Percentiles rank a stretch among this genome's conserved stretches.
Conservation (phyloP, 2,113 vertebrate species). For the Haemorhous mexicanus region DNA sequence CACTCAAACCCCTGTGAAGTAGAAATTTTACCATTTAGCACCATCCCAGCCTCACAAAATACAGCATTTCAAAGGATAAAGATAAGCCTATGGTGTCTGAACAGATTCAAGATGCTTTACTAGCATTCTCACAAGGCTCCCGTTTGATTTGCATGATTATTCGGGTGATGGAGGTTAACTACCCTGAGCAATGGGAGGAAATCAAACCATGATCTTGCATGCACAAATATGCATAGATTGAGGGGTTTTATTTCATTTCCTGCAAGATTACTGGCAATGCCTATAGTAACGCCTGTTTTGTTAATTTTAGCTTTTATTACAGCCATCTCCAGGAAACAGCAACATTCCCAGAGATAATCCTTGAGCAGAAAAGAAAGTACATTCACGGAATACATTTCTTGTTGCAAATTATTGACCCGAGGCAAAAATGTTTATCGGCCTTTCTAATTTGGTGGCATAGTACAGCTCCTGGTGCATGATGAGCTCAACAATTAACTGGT, state of each 20-base stretch:
- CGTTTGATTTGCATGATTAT: constrained; percentile 33
- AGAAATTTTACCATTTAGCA: constrained; percentile 52
- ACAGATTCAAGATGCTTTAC: neutral
- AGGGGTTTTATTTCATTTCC: neutral
- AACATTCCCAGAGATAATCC: neutral
- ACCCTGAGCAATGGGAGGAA: constrained; percentile 6
- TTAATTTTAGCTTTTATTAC: constrained; percentile 43
- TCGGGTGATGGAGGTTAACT: constrained; percentile 30
- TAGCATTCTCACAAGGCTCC: neutral
- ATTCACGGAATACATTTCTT: neutral
- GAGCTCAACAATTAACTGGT: neutral
- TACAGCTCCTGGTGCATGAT: neutral
- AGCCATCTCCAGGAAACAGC: constrained; percentile 11
- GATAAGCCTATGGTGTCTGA: constrained; percentile 5
- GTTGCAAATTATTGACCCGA: neutral
- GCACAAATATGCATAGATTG: neutral
- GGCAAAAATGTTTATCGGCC: neutral
- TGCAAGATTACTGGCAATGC: constrained; percentile 8
- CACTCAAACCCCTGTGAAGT: constrained; percentile 14
- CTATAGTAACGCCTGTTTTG: neutral
- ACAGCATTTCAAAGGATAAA: constrained; percentile 13
- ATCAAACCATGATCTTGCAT: neutral
- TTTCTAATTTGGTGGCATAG: neutral
- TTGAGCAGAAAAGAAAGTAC: constrained; percentile 3
- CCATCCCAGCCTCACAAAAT: constrained; percentile 33